Percentiles rank a stretch among this genome's conserved stretches.
These are phyloP conservation scores for Ceyx melanurus DNA, from an alignment of 2,113 vertebrate species.

Conservation along the genomic window DNA sequence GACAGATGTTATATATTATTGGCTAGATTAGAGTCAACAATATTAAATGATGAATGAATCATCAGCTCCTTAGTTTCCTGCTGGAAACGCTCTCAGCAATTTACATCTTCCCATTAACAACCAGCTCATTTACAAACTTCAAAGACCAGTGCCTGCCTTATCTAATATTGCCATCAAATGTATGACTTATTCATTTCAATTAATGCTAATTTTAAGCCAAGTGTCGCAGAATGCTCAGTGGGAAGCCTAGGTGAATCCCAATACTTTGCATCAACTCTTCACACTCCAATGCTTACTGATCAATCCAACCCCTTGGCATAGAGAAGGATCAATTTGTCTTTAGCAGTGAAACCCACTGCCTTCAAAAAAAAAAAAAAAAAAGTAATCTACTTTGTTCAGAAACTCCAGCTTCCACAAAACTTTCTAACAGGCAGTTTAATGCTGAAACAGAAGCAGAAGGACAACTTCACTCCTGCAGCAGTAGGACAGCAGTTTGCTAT, in stretches of 20 bases:
- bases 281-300: too few relatives aligned
- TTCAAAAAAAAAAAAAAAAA: not conserved
- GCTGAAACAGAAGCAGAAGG: not conserved
- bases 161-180: slow-evolving; percentile 50
- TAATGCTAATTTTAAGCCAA: slow-evolving; percentile 18
- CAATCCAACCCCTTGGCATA: too few relatives aligned
- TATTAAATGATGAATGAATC: slow-evolving; percentile 56
- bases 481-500: not conserved
- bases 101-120: slow-evolving; percentile 33
- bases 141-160: slow-evolving; percentile 27
- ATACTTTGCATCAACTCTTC: not conserved
- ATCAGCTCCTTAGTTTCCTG: slow-evolving; percentile 37
- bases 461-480: not conserved
- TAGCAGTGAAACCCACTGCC: not conserved
- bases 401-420: not conserved
- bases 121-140: slow-evolving; percentile 41
- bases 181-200: not conserved
- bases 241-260: not conserved
- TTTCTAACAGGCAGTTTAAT: not conserved
- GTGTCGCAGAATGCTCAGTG: slow-evolving; percentile 12
- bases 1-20: slow-evolving; percentile 1
- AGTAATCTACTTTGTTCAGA: not conserved
- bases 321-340: not conserved
- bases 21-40: slow-evolving; percentile 48
- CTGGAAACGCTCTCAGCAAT: slow-evolving; percentile 36